Evolutionary conservation across 1,140 invertebrate species (phyloP).

Genomic region (Cardiocondyla obscurior): DNA sequence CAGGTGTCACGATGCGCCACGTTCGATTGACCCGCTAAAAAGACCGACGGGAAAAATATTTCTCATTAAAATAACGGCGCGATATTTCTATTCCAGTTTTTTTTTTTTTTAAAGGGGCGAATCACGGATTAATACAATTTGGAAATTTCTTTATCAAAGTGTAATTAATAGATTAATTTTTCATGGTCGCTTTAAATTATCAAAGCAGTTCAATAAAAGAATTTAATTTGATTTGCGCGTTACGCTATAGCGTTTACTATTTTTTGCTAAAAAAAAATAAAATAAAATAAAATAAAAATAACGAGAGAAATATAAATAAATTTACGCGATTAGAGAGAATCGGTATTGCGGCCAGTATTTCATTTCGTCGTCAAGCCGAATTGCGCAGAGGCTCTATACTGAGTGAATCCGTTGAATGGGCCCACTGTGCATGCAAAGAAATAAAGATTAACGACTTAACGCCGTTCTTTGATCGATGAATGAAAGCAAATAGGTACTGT

Average conservation of each 20-base stretch:
- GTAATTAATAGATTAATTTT: background rate
- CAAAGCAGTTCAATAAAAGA: background rate
- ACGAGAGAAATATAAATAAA: background rate
- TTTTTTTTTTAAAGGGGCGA: too few relatives aligned
- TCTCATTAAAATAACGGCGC: background rate
- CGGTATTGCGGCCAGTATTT: constrained; percentile 1
- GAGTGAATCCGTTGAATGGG: constrained; percentile 51
- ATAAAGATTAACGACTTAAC: constrained; percentile 67
- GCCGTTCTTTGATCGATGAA: constrained; percentile 68
- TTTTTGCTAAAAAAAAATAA: background rate
- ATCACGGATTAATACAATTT: background rate
- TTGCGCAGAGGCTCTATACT: constrained; percentile 30
- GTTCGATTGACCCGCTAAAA: background rate
- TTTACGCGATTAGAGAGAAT: background rate
- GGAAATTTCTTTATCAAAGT: background rate
- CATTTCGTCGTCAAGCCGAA: constrained; percentile 41
- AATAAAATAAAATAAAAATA: too few relatives aligned
- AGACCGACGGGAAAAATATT: background rate
- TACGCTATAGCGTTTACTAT: background rate
- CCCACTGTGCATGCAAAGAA: constrained; percentile 53
- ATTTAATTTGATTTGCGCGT: background rate
- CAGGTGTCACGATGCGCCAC: constrained; percentile 16
- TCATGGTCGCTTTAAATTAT: background rate
- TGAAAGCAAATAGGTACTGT: constrained; percentile 68
- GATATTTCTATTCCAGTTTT: background rate